Base-by-base conservation (phyloP, 2,888 invertebrate genomes). In the Standfussiana lucernea region DNA sequence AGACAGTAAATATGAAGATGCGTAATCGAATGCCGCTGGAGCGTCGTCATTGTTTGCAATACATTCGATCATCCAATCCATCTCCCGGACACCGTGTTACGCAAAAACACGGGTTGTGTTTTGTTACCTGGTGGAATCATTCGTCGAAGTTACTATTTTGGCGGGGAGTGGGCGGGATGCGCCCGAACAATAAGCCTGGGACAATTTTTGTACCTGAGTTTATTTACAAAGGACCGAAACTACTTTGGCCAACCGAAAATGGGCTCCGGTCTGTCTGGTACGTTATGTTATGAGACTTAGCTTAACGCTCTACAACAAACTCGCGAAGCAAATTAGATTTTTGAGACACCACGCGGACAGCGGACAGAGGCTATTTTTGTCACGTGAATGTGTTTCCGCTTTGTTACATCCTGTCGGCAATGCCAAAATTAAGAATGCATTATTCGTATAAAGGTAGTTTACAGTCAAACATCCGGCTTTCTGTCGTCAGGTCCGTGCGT, bases 381-480 rank as follows among this genome's bases (percentile, higher is more conserved):
- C 87, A 85, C 89, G 83, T 91, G 90, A 93, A 93, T 92, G 90
- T 92, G 91, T 92, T 95, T 95, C 95, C 95, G 95, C 90, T 86
- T 89, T 85, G 89, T 87, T 89, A 90, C 93, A 93, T 94, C 93
- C 93, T 93, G 93, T 92, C 91, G 90, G 92, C 88, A 85, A 83
- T 80, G 90, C 87, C 87, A 90, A 93, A 92, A 93, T 94, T 92
- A 93, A 92, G 91, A 92, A 92, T 93, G 90, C 89, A 91, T 92
- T 92, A 92, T 90, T 90, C 92, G 90, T 86, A 94, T 93, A 93
- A 93, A 93, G 92, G 90, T 89, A 94, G 95, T 95, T 94, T 94
- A 92, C 92, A 93, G 90, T 93, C 92, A 95, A 95, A 96, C 95
- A 96, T 96, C 96, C 96, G 96, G 95, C 94, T 95, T 94, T 93